Base-by-base conservation (phyloP, 2,888 invertebrate genomes). In the Rotaria macrura region DNA sequence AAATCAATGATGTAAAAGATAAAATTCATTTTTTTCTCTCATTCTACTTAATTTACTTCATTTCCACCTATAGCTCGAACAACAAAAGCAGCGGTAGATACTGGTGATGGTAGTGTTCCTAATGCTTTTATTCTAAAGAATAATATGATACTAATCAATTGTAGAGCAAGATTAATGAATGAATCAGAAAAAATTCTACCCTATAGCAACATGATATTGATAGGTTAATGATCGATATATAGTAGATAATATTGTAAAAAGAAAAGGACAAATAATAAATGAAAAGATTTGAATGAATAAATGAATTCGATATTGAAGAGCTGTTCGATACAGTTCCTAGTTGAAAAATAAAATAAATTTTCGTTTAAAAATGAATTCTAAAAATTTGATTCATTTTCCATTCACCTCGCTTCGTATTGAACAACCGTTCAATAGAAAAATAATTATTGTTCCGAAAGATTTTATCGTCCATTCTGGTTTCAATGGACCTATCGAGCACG, bases 51-150 rank as follows among this genome's bases (percentile, higher is more conserved):
- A 65, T 87, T 87, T 87, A 89, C 92, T 90, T 93, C 93, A 89
- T 93, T 93, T 38, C 93, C 93, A 86, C 92, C 92, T 4, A 92
- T 92, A 47, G 93, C 91, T 89, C 92, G 92, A 3, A 93, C 93
- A 79, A 93, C 89, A 87, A 93, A 92, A 25, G 93, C 92, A 87
- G 93, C 93, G 86, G 93, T 93, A 2, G 93, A 93, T 7, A 93
- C 93, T 10, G 93, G 93, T 25, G 93, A 93, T 7, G 93, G 93
- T 93, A 93, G 93, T 88, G 92, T 92, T 65, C 92, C 91, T 14
- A 92, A 92, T 6, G 92, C 92, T 83, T 92, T 89, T 84, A 93
- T 89, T 49, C 93, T 92, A 88, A 84, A 88, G 89, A 85, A 29
- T 29, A 29, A 34, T 29, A 14, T n/a, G n/a, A n/a, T n/a, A n/a